phyloP scores from a whole-genome alignment of 2,113 vertebrate genomes.

The Theristicus caerulescens region DNA sequence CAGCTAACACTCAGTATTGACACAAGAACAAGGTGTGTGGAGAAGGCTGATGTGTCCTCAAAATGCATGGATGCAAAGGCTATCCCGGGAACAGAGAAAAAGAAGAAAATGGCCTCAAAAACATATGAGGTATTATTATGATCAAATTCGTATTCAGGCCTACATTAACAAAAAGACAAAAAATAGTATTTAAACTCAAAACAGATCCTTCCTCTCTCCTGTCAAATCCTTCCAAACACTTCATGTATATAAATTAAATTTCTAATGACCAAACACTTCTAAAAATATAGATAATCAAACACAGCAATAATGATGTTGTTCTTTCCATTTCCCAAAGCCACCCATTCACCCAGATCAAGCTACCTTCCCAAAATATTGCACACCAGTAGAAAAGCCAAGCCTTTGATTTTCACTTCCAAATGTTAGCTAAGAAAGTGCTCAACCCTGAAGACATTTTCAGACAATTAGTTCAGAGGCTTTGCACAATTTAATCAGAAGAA shows the following conservation, averaged over 20 bases:
- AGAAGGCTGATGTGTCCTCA: background rate
- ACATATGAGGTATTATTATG: background rate
- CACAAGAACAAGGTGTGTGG: background rate
- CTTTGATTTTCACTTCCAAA: background rate
- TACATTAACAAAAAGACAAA: background rate
- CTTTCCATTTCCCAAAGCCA: background rate
- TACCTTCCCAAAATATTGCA: background rate
- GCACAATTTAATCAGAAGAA: conserved; percentile 48
- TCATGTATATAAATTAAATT: background rate
- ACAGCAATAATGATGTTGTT: background rate
- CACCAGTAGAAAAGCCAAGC: background rate
- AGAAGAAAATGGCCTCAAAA: background rate
- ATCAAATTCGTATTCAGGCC: background rate
- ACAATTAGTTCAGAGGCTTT: conserved; percentile 34
- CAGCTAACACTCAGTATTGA: background rate
- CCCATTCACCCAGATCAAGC: background rate
- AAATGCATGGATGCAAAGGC: background rate
- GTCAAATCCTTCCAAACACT: background rate
- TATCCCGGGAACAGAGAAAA: background rate
- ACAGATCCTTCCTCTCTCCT: background rate
- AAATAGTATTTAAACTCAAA: background rate
- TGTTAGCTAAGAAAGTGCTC: background rate
- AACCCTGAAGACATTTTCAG: background rate
- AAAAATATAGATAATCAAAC: background rate
- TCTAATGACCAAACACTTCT: background rate